These are phyloP conservation scores for Dasysyrphus albostriatus DNA, from an alignment of 2,888 invertebrate species.

Conservation along the genomic window DNA sequence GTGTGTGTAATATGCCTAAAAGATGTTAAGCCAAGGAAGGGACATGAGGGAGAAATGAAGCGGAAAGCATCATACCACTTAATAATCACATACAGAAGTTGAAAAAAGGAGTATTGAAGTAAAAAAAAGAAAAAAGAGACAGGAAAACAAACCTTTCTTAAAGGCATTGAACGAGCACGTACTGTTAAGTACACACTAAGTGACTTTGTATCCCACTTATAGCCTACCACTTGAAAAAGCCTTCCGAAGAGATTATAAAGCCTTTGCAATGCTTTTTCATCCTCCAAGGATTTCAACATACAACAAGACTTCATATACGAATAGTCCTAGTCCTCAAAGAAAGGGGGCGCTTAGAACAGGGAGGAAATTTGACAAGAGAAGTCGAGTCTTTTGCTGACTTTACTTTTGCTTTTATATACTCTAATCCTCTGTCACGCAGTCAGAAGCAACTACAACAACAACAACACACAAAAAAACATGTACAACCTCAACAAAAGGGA, in stretches of 20 bases:
- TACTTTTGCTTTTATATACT: conserved; percentile 18
- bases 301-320: not conserved
- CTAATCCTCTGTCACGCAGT: conserved; percentile 49
- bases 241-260: conserved; percentile 73
- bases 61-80: conserved; percentile 64
- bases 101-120: conserved; percentile 4
- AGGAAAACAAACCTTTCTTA: conserved; percentile 32
- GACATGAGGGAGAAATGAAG: too few relatives aligned
- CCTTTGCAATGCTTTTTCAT: conserved; percentile 50
- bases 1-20: conserved; percentile 59
- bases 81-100: conserved; percentile 59
- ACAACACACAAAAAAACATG: conserved; percentile 23
- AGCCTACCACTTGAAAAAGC: conserved; percentile 73
- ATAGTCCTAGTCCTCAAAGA: conserved; percentile 5
- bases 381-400: conserved; percentile 48
- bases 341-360: conserved; percentile 20
- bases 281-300: conserved; percentile 9
- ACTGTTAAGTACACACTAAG: conserved; percentile 74
- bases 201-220: conserved; percentile 75
- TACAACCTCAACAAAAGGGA: conserved; percentile 50
- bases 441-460: conserved; percentile 1
- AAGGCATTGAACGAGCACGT: conserved; percentile 71
- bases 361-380: conserved; percentile 33
- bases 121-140: conserved; percentile 12
- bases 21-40: conserved; percentile 41